These are phyloP conservation scores for Lutra lutra DNA, from an alignment of 2,797 vertebrate species.

Conservation along the genomic window DNA sequence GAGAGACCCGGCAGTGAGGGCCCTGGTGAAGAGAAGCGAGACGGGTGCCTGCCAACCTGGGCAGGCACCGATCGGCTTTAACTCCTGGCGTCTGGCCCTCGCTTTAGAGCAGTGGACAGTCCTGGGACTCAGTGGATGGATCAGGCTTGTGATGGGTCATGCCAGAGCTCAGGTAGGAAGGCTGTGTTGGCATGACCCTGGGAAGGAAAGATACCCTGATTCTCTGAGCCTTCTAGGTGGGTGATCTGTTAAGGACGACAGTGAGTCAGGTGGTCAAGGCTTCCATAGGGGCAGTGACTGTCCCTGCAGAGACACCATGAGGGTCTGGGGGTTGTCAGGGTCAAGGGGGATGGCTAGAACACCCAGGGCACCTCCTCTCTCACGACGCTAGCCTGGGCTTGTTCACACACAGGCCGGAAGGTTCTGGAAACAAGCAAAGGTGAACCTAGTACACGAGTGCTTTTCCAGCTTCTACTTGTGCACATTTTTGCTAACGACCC, in stretches of 20 bases:
- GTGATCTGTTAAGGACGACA: rapidly evolving
- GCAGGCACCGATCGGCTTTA: not conserved
- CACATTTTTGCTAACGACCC: not conserved
- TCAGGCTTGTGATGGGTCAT: not conserved
- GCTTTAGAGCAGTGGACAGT: not conserved
- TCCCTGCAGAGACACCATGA: not conserved
- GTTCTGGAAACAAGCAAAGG: not conserved
- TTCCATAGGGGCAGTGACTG: too few species aligned
- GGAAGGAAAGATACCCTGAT: not conserved
- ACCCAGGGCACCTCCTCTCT: not conserved
- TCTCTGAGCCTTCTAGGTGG: not conserved
- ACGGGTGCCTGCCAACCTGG: rapidly evolving
- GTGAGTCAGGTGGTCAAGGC: not conserved
- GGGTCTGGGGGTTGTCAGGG: not conserved
- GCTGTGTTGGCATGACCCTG: not conserved
- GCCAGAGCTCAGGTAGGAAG: not conserved
- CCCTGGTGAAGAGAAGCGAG: not conserved
- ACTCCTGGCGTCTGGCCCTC: not conserved
- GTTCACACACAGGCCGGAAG: not conserved
- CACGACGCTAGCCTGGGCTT: not conserved
- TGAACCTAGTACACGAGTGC: not conserved
- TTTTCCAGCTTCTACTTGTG: not conserved
- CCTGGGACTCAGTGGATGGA: not conserved
- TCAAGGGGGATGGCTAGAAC: not conserved
- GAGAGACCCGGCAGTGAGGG: not conserved